A percentile compares a stretch with the other conserved stretches of the same genome.
Evolutionary conservation across 2,113 vertebrate genomes (phyloP).

Genomic region (Aegotheles bennettii): DNA sequence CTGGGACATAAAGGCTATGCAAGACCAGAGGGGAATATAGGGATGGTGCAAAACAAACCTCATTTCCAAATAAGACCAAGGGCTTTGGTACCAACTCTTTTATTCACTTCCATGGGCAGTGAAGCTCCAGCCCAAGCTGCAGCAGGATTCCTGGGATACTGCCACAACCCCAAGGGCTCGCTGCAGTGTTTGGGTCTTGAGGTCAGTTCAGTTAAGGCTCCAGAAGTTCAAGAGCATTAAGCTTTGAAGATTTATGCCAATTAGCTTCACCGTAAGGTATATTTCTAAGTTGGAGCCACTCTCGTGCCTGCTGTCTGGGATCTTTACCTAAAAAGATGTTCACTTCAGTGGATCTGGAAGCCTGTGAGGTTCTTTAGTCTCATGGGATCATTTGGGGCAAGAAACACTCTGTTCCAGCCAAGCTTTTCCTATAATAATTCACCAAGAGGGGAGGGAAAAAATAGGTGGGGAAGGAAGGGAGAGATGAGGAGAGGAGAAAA

Average conservation of each 20-base stretch:
- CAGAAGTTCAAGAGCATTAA: not conserved
- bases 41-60: not conserved
- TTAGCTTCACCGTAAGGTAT: not conserved
- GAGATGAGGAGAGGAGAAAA: not conserved
- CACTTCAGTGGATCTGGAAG: not conserved
- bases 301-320: not conserved
- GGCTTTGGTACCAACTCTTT: not conserved
- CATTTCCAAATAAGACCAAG: not conserved
- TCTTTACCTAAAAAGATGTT: not conserved
- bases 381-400: not conserved
- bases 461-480: not conserved
- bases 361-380: not conserved
- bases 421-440: not conserved
- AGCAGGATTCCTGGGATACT: not conserved
- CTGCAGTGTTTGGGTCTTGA: not conserved
- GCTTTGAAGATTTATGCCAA: not conserved
- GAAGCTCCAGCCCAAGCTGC: accelerated
- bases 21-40: not conserved
- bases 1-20: not conserved
- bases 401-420: not conserved
- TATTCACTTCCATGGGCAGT: not conserved
- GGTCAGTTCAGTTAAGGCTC: not conserved
- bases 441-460: not conserved
- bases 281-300: not conserved
- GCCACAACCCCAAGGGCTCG: not conserved